These are phyloP conservation scores for Cyclophora albipunctata DNA, from an alignment of 2,888 invertebrate genomes.

Conservation along the genomic window DNA sequence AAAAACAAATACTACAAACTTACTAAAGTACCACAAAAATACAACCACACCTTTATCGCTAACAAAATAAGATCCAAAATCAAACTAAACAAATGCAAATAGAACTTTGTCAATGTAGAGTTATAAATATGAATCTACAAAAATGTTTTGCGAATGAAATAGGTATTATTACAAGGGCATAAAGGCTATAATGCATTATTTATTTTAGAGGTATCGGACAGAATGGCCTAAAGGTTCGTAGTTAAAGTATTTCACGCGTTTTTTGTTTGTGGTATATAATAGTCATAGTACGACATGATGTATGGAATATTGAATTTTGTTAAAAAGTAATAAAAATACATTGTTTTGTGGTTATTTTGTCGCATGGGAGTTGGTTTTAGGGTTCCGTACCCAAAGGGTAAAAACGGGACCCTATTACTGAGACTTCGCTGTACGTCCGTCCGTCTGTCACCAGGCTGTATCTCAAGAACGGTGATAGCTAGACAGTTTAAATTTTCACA, in stretches of 20 bases:
- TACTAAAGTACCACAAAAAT: not conserved
- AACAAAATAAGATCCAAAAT: conserved; percentile 2
- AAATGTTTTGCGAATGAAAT: conserved; percentile 19
- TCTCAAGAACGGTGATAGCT: too few relatives aligned
- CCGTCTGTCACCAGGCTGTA: too few relatives aligned
- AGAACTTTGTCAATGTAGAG: conserved; percentile 20
- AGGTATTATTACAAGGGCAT: conserved; percentile 14
- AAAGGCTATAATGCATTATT: conserved; percentile 16
- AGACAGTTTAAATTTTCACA: too few relatives aligned
- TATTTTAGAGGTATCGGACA: conserved; percentile 6
- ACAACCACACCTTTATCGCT: conserved; percentile 5
- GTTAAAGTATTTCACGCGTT: conserved; percentile 18
- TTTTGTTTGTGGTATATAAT: conserved; percentile 8
- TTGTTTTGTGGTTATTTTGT: not conserved
- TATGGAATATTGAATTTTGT: not conserved
- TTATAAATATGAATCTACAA: conserved; percentile 32
- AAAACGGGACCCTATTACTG: too few relatives aligned
- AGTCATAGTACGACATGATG: not conserved
- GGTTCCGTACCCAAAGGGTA: too few relatives aligned
- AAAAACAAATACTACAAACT: conserved; percentile 23
- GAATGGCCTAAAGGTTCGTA: conserved; percentile 15
- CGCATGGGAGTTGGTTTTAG: too few relatives aligned
- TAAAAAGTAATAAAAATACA: not conserved
- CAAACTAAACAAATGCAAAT: conserved; percentile 3
- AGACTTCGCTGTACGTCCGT: too few relatives aligned